These are phyloP conservation scores for Andricus curvator DNA, from an alignment of 2,888 invertebrate genomes.

Conservation along the genomic window DNA sequence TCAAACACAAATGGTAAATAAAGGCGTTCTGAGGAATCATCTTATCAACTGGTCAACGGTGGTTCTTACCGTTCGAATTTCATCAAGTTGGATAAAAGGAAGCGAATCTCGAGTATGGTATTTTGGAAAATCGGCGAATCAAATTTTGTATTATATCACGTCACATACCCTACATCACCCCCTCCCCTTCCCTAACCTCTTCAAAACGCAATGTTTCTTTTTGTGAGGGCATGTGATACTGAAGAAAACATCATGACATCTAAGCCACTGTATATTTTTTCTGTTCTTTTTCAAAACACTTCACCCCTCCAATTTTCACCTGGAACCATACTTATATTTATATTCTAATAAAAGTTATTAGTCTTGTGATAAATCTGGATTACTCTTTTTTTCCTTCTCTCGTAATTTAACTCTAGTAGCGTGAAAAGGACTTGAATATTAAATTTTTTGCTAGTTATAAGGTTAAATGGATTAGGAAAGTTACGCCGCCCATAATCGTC, in stretches of 20 bases:
- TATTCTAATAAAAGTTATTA: slow-evolving; percentile 74
- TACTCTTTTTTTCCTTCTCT: not conserved
- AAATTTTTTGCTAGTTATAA: too few species aligned
- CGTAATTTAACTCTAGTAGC: not conserved
- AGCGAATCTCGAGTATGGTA: slow-evolving; percentile 9
- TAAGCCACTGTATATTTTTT: slow-evolving; percentile 43
- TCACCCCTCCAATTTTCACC: slow-evolving; percentile 47
- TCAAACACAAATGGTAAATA: slow-evolving; percentile 77
- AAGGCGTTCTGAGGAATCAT: slow-evolving; percentile 47
- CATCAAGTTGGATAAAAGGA: slow-evolving; percentile 21
- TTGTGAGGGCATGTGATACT: slow-evolving; percentile 30
- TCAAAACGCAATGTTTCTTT: slow-evolving; percentile 44
- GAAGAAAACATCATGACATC: slow-evolving; percentile 37
- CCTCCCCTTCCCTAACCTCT: slow-evolving; percentile 13
- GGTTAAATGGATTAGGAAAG: too few species aligned
- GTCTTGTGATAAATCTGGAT: slow-evolving; percentile 71
- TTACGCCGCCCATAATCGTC: too few species aligned
- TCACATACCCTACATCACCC: slow-evolving; percentile 45
- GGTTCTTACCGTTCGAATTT: slow-evolving; percentile 54
- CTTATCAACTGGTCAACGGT: slow-evolving; percentile 63
- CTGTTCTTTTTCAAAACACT: slow-evolving; percentile 55
- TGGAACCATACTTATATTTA: slow-evolving; percentile 71
- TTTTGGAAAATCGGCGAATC: slow-evolving; percentile 21
- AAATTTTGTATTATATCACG: not conserved
- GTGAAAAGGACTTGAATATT: too few species aligned